phyloP scores from a whole-genome alignment of 2,797 vertebrate genomes.

The Danio tinwini region DNA sequence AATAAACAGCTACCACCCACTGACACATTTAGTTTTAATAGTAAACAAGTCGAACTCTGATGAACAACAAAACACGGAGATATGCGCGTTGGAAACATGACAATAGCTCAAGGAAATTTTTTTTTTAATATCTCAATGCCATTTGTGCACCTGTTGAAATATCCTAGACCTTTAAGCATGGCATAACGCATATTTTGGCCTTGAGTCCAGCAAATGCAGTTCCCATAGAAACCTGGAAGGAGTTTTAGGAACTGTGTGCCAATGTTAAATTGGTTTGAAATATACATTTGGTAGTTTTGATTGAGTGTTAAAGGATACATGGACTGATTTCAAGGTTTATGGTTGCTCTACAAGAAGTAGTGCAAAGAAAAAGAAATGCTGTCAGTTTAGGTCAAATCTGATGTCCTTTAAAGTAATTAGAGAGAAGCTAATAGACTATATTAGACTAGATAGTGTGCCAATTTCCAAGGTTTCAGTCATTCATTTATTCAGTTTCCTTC shows the following conservation, averaged over 20 bases:
- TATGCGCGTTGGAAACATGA: conserved; percentile 2
- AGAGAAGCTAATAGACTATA: too few relatives aligned
- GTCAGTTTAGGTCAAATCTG: neutral
- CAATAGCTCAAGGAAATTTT: neutral
- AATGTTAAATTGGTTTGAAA: neutral
- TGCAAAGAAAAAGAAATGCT: too few relatives aligned
- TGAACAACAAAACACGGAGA: neutral
- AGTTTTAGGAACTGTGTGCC: neutral
- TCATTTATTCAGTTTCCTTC: too few relatives aligned
- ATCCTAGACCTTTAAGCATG: neutral
- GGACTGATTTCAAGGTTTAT: neutral
- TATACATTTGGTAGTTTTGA: neutral
- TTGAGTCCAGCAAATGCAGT: neutral
- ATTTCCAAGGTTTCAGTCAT: too few relatives aligned
- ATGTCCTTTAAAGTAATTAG: too few relatives aligned
- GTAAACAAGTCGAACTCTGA: neutral
- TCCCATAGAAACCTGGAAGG: conserved; percentile 14
- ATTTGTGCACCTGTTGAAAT: conserved; percentile 20
- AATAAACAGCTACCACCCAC: neutral
- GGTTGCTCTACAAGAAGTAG: neutral
- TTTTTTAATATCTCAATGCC: neutral
- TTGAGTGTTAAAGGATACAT: neutral
- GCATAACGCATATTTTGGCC: neutral
- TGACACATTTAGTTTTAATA: conserved; percentile 1
- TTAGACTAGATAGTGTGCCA: too few relatives aligned